Evolutionary conservation across 2,797 vertebrate genomes (phyloP).

Genomic region (Limnodromus scolopaceus): DNA sequence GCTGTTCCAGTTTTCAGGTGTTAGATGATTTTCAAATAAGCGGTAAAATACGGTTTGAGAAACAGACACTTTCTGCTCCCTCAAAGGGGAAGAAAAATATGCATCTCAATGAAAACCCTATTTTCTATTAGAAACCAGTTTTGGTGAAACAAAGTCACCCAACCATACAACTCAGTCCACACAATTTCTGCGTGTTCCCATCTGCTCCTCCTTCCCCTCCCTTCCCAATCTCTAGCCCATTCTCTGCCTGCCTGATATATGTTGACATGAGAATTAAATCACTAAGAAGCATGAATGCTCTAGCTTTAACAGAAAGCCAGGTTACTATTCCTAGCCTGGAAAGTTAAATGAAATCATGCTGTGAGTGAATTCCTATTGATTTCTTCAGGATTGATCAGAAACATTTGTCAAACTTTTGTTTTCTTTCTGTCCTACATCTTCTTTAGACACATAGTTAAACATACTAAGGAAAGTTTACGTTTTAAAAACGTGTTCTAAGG

Average conservation of each 20-base stretch:
- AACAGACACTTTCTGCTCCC: background rate
- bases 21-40: background rate
- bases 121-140: conserved; percentile 17
- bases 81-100: background rate
- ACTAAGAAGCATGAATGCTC: conserved; percentile 37
- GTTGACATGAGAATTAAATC: conserved; percentile 62
- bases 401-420: conserved; percentile 72
- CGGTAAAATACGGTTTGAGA: background rate
- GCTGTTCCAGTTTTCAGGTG: background rate
- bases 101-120: background rate
- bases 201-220: background rate
- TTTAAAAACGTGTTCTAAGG: conserved; percentile 58
- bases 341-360: conserved; percentile 70
- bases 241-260: conserved; percentile 36
- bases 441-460: conserved; percentile 66
- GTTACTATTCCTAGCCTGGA: conserved; percentile 63
- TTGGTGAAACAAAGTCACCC: conserved; percentile 14
- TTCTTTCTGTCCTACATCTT: conserved; percentile 67
- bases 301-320: conserved; percentile 48
- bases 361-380: conserved; percentile 66
- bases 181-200: background rate
- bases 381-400: conserved; percentile 66
- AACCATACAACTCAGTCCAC: background rate
- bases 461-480: conserved; percentile 62
- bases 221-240: background rate